Percentiles rank a stretch among this genome's conserved stretches.
These are phyloP conservation scores for Calycopis cecrops DNA, from an alignment of 1,140 invertebrate genomes.

Conservation along the genomic window DNA sequence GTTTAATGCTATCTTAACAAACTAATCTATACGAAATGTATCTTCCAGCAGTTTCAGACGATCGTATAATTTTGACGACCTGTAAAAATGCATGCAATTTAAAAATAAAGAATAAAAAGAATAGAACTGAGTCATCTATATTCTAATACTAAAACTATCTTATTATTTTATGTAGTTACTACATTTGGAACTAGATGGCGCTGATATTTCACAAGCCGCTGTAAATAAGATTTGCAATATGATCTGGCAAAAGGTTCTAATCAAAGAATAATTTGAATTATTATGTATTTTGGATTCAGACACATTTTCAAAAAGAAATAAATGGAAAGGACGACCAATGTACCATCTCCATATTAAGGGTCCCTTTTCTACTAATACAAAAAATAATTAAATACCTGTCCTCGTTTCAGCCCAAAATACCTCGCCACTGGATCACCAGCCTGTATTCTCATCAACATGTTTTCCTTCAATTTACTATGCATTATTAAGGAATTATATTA, in stretches of 20 bases:
- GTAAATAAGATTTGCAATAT: no score
- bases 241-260: no score
- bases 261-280: no score
- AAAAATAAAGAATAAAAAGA: conserved; percentile 19
- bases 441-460: conserved; percentile 99
- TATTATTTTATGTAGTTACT: no score
- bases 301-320: no score
- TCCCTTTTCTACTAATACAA: no score
- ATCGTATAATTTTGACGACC: conserved; percentile 98
- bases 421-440: conserved; percentile 97
- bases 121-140: conserved; percentile 15
- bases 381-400: conserved; percentile 82
- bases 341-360: no score
- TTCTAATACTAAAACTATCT: conserved; percentile 2
- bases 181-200: no score
- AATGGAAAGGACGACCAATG: no score
- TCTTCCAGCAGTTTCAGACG: conserved; percentile 97
- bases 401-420: conserved; percentile 97
- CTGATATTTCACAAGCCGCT: no score
- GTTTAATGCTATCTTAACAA: conserved; percentile 78
- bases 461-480: conserved; percentile 95
- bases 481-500: conserved; percentile 59
- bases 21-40: conserved; percentile 99
- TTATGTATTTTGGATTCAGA: no score
- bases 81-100: conserved; percentile 69